Evolutionary conservation across 1,140 invertebrate species (phyloP), one percentile per base, ranked within the genome.

Genomic region (Hycleus cichorii): DNA sequence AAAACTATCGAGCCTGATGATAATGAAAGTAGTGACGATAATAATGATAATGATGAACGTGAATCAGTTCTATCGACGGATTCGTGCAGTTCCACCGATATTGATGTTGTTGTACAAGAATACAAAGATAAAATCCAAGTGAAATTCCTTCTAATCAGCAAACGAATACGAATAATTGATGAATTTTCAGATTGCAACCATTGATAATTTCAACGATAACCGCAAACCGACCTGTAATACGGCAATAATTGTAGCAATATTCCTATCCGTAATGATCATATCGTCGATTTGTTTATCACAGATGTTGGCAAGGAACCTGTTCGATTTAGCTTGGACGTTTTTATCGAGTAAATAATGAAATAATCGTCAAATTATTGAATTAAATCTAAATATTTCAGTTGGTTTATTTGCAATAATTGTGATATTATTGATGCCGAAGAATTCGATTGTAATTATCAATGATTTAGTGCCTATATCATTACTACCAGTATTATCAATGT

Each of bases 91-190:
- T 78, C 78, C 9, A 80, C 79, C 0, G 79, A 80, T 64, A 79
- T 80, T n/a, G 79, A 80, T 64, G 77, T 77, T 3, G 77, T 78
- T 9, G 79, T 80, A 6, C 79, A 80, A 60, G 78, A 80, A 68
- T 80, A 80, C 53, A 76, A 73, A 57, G 79, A 80, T 60, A 74
- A 72, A 49, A 76, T 80, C 63, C 76, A 79, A 64, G 78, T 80
- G 60, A 63, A 18, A 18, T 18, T 18, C 18, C 18, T 18, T 12
- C 2, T 27, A 24, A 52, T 49, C 45, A 12, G 25, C 25, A 50
- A 2, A 27, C 26, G 49, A 44, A 53, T 32, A 27, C 10, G 7
- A 44, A 11, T 54, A 3, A 11, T 48, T 25, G 5, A 52, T 52
- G 46, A 42, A 52, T 57, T 55, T 52, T 56, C 51, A 65, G 64